Base-by-base conservation (phyloP, 2,797 vertebrate species). In the Enteromius trimaculatus region DNA sequence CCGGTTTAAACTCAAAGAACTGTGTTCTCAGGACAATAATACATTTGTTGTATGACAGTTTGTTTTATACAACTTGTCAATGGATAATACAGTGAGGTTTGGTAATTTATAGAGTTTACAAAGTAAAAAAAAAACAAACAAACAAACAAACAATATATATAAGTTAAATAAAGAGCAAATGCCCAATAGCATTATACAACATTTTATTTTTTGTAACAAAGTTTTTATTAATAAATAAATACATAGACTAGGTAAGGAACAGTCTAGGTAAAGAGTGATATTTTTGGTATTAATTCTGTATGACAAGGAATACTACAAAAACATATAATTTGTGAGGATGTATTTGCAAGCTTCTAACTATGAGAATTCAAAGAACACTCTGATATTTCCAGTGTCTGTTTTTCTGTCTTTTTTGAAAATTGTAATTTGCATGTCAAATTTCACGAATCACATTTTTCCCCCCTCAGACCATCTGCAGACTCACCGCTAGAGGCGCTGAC, bases 351-450 rank as follows among this genome's bases (percentile, higher is more conserved):
- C 34, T 23, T 39, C 8, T 26, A 42, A 60, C 17, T 26, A 19
- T 60, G 1, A 3, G 0, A 37, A 55, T n/a, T 16, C 31, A 55
- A 1, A 75, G 55, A 77, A 60, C 34, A 60, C 13, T 4, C 4
- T 39, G 7, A 34, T 65, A 31, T 34, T 65, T 17, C 62, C 65
- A 68, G 3, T 4, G 19, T 13, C 10, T 65, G 37, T 76, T 34
- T 23, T 39, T 26, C 23, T 58, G 13, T 75, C 39, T 53, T 37
- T 37, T 34, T 51, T 26, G 11, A 13, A 80, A 80, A 70, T 70
- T n/a, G 11, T 3, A 60, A 47, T 72, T 80, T 80, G 69, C 53
- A 34, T 47, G 66, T 31, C 51, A 80, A 80, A 71, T 62, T 71
- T 80, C 66, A 17, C 16, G 66, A 80, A 44, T 71, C 31, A 8